phyloP scores from a whole-genome alignment of 2,797 vertebrate species.

The Micrastur ruficollis region DNA sequence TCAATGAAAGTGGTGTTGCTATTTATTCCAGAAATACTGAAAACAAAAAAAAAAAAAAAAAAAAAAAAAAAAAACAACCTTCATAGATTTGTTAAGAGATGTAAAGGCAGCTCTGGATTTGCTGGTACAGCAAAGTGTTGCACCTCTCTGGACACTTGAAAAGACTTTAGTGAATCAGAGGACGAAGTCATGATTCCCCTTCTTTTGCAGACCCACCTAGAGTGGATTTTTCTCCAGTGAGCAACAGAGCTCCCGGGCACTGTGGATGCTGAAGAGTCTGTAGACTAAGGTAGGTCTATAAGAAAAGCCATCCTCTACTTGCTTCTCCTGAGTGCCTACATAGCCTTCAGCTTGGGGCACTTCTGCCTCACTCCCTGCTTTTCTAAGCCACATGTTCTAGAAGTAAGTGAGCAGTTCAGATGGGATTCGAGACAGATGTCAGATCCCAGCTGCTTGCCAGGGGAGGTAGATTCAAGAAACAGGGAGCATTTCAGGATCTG shows the following conservation, averaged over 20 bases:
- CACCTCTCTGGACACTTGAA: not conserved
- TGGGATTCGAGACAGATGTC: not conserved
- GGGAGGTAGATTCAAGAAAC: not conserved
- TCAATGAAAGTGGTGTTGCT: not conserved
- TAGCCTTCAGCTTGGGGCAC: not conserved
- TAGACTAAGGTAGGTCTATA: not conserved
- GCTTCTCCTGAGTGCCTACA: not conserved
- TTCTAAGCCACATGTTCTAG: not conserved
- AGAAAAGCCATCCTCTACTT: not conserved
- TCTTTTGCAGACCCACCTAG: not conserved
- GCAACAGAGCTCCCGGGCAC: not conserved
- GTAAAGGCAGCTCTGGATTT: not conserved
- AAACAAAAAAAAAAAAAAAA: not conserved
- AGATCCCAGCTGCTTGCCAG: not conserved
- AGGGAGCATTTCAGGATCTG: not conserved
- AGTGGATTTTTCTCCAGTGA: not conserved
- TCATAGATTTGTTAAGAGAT: not conserved
- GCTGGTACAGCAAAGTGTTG: not conserved
- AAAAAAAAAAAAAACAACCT: not conserved
- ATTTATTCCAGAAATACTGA: not conserved
- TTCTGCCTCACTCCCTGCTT: not conserved
- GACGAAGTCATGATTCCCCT: not conserved
- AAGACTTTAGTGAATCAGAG: not conserved
- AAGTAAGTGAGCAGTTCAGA: not conserved
- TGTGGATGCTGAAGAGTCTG: not conserved